phyloP scores from a whole-genome alignment of 2,113 vertebrate genomes.

The Lamprologus speciosus region DNA sequence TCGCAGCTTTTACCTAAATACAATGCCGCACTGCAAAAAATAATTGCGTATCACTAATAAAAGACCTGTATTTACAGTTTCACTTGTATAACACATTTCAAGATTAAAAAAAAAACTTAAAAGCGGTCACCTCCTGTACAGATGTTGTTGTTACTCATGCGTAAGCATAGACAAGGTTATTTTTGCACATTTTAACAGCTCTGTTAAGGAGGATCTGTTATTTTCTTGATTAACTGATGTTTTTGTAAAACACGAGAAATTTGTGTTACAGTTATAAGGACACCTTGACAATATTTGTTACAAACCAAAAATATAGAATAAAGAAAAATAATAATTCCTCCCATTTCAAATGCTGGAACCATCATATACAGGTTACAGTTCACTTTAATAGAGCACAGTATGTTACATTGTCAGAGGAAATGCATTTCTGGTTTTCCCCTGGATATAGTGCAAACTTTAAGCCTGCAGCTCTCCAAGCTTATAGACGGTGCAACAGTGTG shows the following conservation, averaged over 20 bases:
- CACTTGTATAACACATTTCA: not conserved
- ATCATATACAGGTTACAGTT: not conserved
- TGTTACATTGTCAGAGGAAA: not conserved
- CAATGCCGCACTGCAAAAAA: not conserved
- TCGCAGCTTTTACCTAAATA: not conserved
- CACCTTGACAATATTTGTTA: not conserved
- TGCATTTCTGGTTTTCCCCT: not conserved
- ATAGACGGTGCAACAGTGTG: not conserved
- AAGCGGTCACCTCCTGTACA: not conserved
- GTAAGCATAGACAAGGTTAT: not conserved
- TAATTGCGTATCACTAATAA: not conserved
- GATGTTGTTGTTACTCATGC: not conserved
- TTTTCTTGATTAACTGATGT: not conserved
- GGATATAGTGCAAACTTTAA: not conserved
- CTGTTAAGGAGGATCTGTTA: not conserved
- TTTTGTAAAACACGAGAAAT: not conserved
- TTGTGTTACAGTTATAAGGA: not conserved
- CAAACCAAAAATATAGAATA: not conserved
- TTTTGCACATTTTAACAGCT: not conserved
- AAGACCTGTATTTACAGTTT: not conserved
- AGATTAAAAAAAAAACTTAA: fast-evolving
- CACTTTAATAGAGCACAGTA: not conserved
- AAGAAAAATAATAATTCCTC: not conserved
- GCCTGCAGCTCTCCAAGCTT: not conserved
- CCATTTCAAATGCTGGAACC: not conserved